A percentile compares a stretch with the other conserved stretches of the same genome.
These are phyloP conservation scores for Buphagus erythrorhynchus DNA, from an alignment of 2,797 vertebrate species.

Conservation along the genomic window DNA sequence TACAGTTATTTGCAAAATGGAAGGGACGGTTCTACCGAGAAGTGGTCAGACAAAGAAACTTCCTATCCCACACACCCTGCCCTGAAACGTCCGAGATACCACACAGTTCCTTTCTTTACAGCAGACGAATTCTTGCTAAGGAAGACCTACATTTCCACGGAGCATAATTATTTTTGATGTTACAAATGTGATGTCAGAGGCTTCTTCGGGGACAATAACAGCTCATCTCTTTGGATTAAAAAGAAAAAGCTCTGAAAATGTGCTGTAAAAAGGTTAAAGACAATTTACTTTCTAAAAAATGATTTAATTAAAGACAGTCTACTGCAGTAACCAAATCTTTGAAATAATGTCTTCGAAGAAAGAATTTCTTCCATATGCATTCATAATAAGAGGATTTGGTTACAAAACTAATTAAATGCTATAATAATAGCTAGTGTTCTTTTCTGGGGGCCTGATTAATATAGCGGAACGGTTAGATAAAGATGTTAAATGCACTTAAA, in stretches of 20 bases:
- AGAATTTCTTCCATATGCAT: slow-evolving; percentile 62
- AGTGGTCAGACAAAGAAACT: slow-evolving; percentile 67
- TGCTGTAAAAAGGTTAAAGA: slow-evolving; percentile 72
- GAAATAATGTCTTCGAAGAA: slow-evolving; percentile 68
- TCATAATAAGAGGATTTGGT: slow-evolving; percentile 74
- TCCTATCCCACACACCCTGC: slow-evolving; percentile 64
- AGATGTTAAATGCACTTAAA: slow-evolving; percentile 73
- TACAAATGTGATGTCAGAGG: slow-evolving; percentile 67
- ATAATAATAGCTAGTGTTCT: slow-evolving; percentile 72
- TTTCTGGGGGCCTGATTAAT: slow-evolving; percentile 74
- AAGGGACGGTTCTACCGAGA: slow-evolving; percentile 51
- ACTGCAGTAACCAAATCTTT: slow-evolving; percentile 71
- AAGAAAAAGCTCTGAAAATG: slow-evolving; percentile 70
- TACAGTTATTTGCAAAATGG: slow-evolving; percentile 56
- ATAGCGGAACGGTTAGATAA: slow-evolving; percentile 71
- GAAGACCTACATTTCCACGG: slow-evolving; percentile 44
- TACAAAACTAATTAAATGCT: slow-evolving; percentile 75
- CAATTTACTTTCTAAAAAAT: slow-evolving; percentile 72
- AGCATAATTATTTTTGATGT: slow-evolving; percentile 64
- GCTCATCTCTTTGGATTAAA: slow-evolving; percentile 76
- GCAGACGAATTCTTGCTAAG: slow-evolving; percentile 58
- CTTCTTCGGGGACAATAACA: slow-evolving; percentile 72
- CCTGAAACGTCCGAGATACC: slow-evolving; percentile 47
- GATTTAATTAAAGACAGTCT: slow-evolving; percentile 69
- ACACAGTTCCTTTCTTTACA: slow-evolving; percentile 58